Conservation (phyloP, 2,113 vertebrate genomes). For the Entomyzon cyanotis region DNA sequence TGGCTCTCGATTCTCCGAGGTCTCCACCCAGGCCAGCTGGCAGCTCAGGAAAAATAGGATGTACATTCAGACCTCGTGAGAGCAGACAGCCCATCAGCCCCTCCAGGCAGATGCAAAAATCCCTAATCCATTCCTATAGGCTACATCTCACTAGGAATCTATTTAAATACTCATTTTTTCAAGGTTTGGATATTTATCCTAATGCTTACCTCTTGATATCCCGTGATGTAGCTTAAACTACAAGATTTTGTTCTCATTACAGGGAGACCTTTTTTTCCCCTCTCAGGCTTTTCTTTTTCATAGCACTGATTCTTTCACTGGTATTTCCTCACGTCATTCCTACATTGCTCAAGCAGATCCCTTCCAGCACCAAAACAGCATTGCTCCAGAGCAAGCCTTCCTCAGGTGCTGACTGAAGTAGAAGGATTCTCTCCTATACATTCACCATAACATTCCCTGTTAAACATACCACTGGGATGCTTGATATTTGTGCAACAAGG, state of each 20-base stretch:
- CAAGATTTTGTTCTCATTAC: background rate
- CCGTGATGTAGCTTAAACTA: rapidly evolving
- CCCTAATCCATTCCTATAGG: background rate
- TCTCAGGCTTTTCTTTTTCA: background rate
- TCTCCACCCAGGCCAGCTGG: constrained; percentile 32
- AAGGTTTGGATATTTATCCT: background rate
- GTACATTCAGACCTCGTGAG: background rate
- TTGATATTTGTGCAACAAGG: background rate
- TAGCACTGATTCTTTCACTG: background rate
- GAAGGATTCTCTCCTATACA: background rate
- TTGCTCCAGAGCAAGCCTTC: background rate
- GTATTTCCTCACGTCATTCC: background rate
- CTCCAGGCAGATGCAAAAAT: background rate
- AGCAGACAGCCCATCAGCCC: background rate
- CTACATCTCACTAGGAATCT: background rate
- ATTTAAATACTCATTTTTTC: background rate
- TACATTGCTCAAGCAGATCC: background rate
- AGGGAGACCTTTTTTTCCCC: background rate
- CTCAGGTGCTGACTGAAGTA: background rate
- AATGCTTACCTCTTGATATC: background rate
- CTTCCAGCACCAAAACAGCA: background rate
- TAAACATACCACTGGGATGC: background rate
- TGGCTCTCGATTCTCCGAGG: background rate
- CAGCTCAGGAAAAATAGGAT: background rate
- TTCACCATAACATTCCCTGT: background rate